phyloP scores from a whole-genome alignment of 2,113 vertebrate genomes.

The Poecile atricapillus region DNA sequence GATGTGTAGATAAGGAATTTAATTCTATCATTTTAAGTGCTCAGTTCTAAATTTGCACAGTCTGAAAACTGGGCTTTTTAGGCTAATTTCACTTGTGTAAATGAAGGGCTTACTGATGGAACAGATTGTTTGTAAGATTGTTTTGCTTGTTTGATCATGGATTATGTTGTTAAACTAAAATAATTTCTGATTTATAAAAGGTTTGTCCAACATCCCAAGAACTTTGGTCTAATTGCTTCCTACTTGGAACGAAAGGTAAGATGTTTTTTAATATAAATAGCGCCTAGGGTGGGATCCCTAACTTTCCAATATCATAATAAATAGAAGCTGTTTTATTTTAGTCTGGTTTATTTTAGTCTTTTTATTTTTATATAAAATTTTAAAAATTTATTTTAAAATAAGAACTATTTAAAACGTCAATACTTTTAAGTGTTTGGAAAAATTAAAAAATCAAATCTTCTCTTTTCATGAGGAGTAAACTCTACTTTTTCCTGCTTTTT shows the following conservation, averaged over 20 bases:
- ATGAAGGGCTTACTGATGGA: background rate
- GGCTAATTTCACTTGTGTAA: background rate
- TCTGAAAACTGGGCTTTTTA: background rate
- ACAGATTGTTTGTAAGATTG: background rate
- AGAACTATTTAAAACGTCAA: background rate
- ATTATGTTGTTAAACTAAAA: constrained; percentile 16
- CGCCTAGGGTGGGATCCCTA: background rate
- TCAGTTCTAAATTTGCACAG: background rate
- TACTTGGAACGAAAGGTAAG: constrained; percentile 98
- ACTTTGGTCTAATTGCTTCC: constrained; percentile 95
- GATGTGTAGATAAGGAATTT: background rate
- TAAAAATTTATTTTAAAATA: no score
- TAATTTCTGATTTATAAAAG: constrained; percentile 70
- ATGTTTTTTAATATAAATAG: background rate
- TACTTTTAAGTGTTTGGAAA: background rate
- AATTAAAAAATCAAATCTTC: background rate
- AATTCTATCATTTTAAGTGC: background rate
- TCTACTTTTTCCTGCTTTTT: background rate
- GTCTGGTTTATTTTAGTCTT: background rate
- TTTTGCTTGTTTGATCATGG: background rate
- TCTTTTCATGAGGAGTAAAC: background rate
- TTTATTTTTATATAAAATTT: no score
- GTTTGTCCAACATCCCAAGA: constrained; percentile 98
- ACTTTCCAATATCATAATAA: background rate
- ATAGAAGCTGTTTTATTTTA: background rate